These are phyloP conservation scores for Perca fluviatilis DNA, from an alignment of 2,113 vertebrate genomes.

Conservation along the genomic window DNA sequence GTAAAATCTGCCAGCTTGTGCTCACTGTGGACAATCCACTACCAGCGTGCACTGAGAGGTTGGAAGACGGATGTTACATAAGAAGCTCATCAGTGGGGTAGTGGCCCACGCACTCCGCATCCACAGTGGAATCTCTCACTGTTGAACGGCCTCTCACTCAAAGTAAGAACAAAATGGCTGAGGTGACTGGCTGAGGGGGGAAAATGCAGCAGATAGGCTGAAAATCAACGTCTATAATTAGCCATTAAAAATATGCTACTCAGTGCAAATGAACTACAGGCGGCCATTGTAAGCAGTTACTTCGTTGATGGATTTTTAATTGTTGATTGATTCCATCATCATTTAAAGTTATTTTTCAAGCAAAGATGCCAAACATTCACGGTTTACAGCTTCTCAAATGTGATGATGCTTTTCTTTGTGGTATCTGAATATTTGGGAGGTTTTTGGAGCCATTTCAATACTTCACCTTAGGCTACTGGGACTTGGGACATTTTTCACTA, in stretches of 20 bases:
- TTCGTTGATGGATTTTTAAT: background rate
- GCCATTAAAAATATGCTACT: constrained; percentile 28
- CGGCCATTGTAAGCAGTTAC: background rate
- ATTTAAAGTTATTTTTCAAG: background rate
- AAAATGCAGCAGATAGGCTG: constrained; percentile 36
- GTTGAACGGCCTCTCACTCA: constrained; percentile 66
- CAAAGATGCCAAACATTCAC: background rate
- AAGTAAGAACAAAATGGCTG: constrained; percentile 80
- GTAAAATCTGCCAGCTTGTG: constrained; percentile 28
- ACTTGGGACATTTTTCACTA: background rate
- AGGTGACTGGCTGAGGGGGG: constrained; percentile 50
- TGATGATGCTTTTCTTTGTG: background rate
- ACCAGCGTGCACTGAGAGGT: constrained; percentile 48
- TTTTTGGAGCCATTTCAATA: background rate
- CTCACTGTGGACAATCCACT: constrained; percentile 54
- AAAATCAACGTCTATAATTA: constrained; percentile 65
- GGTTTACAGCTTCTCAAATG: background rate
- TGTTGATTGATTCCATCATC: background rate
- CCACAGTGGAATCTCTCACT: constrained; percentile 72
- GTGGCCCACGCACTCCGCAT: constrained; percentile 79
- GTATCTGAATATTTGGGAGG: background rate
- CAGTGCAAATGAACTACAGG: constrained; percentile 45
- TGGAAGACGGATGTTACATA: constrained; percentile 79
- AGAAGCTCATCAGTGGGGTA: constrained; percentile 81
- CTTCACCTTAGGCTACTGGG: background rate